These are phyloP conservation scores for Macroramphosus scolopax DNA, from an alignment of 2,797 vertebrate species.

Conservation along the genomic window DNA sequence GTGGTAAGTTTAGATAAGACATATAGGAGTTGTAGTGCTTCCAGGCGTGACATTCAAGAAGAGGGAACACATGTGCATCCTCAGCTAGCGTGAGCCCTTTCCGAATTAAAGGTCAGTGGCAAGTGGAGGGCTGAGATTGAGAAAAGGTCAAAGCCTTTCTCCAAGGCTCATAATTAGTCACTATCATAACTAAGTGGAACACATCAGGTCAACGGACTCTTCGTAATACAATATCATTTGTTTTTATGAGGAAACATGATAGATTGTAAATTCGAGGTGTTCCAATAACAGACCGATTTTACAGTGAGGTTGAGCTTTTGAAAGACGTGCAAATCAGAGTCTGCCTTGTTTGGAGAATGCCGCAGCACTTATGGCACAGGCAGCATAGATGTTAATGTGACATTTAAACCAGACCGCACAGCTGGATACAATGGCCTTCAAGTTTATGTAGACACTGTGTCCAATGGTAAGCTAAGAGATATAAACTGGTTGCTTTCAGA, in stretches of 20 bases:
- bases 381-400: constrained; percentile 64
- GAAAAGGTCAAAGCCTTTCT: constrained; percentile 71
- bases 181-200: constrained; percentile 38
- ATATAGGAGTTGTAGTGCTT: constrained; percentile 35
- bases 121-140: constrained; percentile 54
- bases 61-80: constrained; percentile 45
- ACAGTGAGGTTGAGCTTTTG: constrained; percentile 1
- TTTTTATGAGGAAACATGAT: constrained; percentile 10
- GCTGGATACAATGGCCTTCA: constrained; percentile 32
- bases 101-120: constrained; percentile 70
- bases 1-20: constrained; percentile 33
- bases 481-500: too few relatives aligned
- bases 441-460: too few relatives aligned
- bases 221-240: constrained; percentile 1
- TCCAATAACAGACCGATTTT: constrained; percentile 3
- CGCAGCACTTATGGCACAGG: constrained; percentile 43
- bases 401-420: constrained; percentile 57
- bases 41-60: constrained; percentile 58
- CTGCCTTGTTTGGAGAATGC: constrained; percentile 41
- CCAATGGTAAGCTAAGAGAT: too few relatives aligned
- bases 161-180: constrained; percentile 45
- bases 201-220: constrained; percentile 15
- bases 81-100: constrained; percentile 42
- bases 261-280: constrained; percentile 1
- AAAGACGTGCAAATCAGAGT: constrained; percentile 23